Evolutionary conservation across 2,113 vertebrate species (phyloP), one percentile per base, ranked within the genome.

Genomic region (Scolopax mira): DNA sequence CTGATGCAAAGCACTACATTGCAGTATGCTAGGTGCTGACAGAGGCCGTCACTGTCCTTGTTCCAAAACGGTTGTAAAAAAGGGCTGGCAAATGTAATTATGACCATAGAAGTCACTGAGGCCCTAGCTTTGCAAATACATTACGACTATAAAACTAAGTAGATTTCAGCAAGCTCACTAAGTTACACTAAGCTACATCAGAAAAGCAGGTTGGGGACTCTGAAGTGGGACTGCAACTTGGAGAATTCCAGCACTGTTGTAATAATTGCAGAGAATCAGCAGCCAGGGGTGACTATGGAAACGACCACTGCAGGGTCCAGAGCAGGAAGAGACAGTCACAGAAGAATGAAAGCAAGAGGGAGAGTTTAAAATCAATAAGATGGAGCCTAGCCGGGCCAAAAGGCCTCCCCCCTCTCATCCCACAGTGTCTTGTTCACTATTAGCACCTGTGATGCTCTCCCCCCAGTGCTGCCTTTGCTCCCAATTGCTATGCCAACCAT

Each of bases 141-240:
- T 16, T 1, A 11, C 0, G 0, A 3, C 46, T 9, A 11, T 6
- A 28, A 3, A 65, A 10, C 9, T 0, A 3, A 35, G 9, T 0
- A 21, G 25, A 21, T 35, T 24, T 5, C 49, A 60, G 22, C 22
- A 6, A 67, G 52, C 35, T 24, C 42, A 5, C 21, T 0, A 0
- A 62, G 74, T 19, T 24, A 3, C 13, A 3, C 74, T 4, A 27
- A 35, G 75, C 82, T 67, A 2, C 25, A 15, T 2, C 23, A n/a
- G 37, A 18, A 23, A 46, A 60, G 66, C 5, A 0, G 52, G 62
- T 18, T 5, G 1, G 0, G 1, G 77, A 25, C 5, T 14, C 69
- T 73, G 30, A 54, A 41, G 52, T 7, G 39, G 39, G 22, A 42
- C 16, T 8, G 14, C 39, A 30, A 4, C 33, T 18, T 10, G 0